Evolutionary conservation across 2,888 invertebrate genomes (phyloP).

Genomic region (Harpagoxenus sublaevis): DNA sequence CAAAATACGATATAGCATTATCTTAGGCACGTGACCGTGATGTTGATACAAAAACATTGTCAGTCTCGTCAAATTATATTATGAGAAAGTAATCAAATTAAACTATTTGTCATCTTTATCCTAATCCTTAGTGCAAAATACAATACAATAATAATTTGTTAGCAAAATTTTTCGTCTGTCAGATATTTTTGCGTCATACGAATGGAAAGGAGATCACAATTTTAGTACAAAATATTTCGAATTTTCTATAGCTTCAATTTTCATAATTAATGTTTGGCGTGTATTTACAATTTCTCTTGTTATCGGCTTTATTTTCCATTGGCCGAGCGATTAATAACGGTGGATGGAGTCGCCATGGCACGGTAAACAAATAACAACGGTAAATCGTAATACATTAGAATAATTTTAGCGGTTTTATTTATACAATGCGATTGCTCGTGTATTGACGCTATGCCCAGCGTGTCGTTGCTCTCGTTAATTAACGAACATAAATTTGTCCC

Average conservation of each 20-base stretch:
- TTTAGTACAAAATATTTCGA: constrained; percentile 2
- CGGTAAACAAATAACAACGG: constrained; percentile 47
- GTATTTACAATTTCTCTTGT: constrained; percentile 49
- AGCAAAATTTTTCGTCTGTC: neutral
- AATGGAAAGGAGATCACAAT: neutral
- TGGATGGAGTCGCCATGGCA: constrained; percentile 43
- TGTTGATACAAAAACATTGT: neutral
- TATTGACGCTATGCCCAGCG: constrained; percentile 41
- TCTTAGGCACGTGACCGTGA: constrained; percentile 34
- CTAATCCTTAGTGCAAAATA: neutral
- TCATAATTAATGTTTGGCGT: constrained; percentile 44
- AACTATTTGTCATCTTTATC: neutral
- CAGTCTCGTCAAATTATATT: neutral
- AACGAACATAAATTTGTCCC: constrained; percentile 49
- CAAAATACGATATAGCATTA: constrained; percentile 13
- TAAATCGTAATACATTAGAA: constrained; percentile 57
- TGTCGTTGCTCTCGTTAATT: constrained; percentile 52
- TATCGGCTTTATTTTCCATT: constrained; percentile 51
- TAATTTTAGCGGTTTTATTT: constrained; percentile 56
- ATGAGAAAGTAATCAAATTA: neutral
- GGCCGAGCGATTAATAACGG: constrained; percentile 49
- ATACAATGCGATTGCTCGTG: constrained; percentile 38
- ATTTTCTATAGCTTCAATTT: constrained; percentile 41
- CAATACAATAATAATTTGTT: neutral
- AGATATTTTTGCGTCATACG: neutral